Evolutionary conservation across 2,113 vertebrate species (phyloP), one percentile per base, ranked within the genome.

Genomic region (Odontesthes bonariensis): DNA sequence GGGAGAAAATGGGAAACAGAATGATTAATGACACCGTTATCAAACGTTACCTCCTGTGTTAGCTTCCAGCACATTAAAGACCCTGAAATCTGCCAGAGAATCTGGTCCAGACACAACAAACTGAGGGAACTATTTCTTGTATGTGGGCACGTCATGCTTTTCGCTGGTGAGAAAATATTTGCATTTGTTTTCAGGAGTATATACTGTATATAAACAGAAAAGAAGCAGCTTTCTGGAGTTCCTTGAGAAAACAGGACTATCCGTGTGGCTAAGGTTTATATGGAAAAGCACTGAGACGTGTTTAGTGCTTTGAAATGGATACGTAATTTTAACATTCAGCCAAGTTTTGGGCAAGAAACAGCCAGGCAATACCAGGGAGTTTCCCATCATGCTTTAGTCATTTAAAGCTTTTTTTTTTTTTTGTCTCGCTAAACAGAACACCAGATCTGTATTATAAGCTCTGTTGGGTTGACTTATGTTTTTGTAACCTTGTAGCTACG

Each of bases 361-460:
- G 66, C 40, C 75, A 75, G 47, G 60, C 60, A 54, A 52, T 23
- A 77, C 38, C 66, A 74, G 71, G 80, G 84, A 88, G 64, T 90
- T 90, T 88, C 84, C 84, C 76, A 84, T 76, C 44, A 75, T 72
- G 42, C 66, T 31, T 70, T 32, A 52, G 22, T 74, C 32, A 77
- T 66, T 72, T 19, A 67, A 55, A 46, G 27, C 22, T 61, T 12
- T 16, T 47, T 47, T 16, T 47, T 47, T 47, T 17, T 31, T 69
- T 57, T 54, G 53, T 60, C 35, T 46, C 60, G 75, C 66, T 76
- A 80, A 71, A 73, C 58, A 20, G 12, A 20, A 66, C n/a, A 33
- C 2, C 17, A 53, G 47, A 56, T 62, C 23, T 52, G 52, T 22
- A 52, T 69, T 52, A 55, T 59, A 71, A 54, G 11, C 51, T 63